Base-by-base conservation (phyloP, 2,888 invertebrate species). In the Cerastis rubricosa region DNA sequence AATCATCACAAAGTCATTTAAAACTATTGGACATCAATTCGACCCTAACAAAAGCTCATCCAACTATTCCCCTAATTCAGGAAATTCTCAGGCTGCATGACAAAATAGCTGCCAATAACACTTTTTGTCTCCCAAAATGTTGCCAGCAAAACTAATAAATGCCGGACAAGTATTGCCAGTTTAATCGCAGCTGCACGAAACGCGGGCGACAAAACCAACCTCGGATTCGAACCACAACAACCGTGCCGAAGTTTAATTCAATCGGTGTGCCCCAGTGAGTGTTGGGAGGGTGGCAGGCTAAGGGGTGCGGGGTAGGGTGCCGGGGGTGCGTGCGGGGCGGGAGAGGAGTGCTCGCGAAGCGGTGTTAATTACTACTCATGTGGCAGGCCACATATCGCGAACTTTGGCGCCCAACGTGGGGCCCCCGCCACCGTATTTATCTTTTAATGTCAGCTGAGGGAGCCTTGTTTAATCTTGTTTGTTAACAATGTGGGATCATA, bases 361-460 rank as follows among this genome's bases (percentile, higher is more conserved):
- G 94, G 94, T 95, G 96, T 96, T 96, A 96, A 96, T 96, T 96
- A 96, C 96, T 95, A 94, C 95, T 96, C 95, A 94, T 94, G 95
- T 92, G 96, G 96, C 94, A 91, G 90, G 92, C 96, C 96, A 93
- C 96, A 96, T 94, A 96, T 96, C 96, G 94, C 94, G 92, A 96
- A 96, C 94, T 96, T 96, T 95, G 94, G 94, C 95, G 94, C 94
- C 94, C 94, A 91, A 93, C 93, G 92, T 90, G 92, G 90, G 90
- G 89, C 92, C 89, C 89, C 88, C 86, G 87, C 90, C 91, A 91
- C 91, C 91, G 90, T 94, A 94, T 95, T 95, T 95, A 94, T 95
- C 93, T 94, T 94, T 93, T 93, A 92, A 93, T 93, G 93, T 92
- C 93, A 91, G 92, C 90, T 89, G 88, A 89, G 90, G 91, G 90